Evolutionary conservation across 2,113 vertebrate genomes (phyloP).

Genomic region (Aspiorhynchus laticeps): DNA sequence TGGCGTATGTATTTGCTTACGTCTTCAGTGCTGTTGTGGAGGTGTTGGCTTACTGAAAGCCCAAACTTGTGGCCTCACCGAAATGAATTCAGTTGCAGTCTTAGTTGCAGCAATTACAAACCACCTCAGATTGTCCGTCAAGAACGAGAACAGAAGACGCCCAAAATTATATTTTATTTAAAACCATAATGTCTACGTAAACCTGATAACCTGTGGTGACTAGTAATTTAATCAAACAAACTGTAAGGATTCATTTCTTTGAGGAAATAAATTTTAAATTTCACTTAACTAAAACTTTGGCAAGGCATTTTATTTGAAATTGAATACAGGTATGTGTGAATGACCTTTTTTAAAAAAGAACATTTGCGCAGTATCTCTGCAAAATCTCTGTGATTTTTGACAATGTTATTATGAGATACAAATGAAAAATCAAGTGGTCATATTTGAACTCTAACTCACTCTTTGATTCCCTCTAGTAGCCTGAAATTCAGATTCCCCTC

Average conservation of each 20-base stretch:
- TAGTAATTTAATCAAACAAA: neutral
- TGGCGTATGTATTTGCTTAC: constrained; percentile 3
- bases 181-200: neutral
- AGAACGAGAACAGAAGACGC: neutral
- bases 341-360: neutral
- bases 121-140: neutral
- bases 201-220: neutral
- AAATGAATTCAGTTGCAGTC: constrained; percentile 9
- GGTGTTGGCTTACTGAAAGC: constrained; percentile 25
- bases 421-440: neutral
- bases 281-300: neutral
- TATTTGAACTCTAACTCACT: constrained; percentile 76
- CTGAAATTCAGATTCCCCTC: constrained; percentile 95
- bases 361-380: neutral
- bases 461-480: constrained; percentile 90
- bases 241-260: neutral
- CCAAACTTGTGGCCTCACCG: constrained; percentile 7
- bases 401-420: neutral
- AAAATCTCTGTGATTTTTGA: neutral
- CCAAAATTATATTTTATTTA: neutral
- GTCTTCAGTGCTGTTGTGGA: constrained; percentile 20
- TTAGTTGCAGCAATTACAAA: constrained; percentile 16
- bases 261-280: neutral
- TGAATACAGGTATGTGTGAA: neutral
- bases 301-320: neutral